Evolutionary conservation across 2,888 invertebrate species (phyloP).

Genomic region (Mellilla xanthometata): DNA sequence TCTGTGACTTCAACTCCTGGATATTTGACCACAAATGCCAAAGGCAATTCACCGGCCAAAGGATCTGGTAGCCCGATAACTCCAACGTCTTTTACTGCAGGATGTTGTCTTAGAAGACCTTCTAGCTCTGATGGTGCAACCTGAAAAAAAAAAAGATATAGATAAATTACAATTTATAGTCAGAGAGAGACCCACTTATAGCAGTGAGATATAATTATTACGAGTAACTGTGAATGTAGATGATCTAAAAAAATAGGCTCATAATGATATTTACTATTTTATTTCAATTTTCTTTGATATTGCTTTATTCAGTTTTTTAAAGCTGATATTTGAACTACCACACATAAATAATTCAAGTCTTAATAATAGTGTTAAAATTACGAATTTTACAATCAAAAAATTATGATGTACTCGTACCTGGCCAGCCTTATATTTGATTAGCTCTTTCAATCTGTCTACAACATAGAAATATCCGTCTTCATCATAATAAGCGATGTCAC

Average conservation of each 20-base stretch:
- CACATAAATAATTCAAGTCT: too few relatives aligned
- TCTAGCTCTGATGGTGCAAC: constrained; percentile 66
- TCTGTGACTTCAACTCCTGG: constrained; percentile 42
- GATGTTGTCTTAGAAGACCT: constrained; percentile 53
- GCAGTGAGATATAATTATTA: too few relatives aligned
- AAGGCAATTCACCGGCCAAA: constrained; percentile 58
- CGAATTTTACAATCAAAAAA: too few relatives aligned
- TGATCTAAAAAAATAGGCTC: too few relatives aligned
- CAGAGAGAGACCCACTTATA: too few relatives aligned
- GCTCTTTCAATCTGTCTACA: constrained; percentile 63
- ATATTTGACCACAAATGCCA: constrained; percentile 58
- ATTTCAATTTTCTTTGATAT: too few relatives aligned
- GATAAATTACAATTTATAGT: too few relatives aligned
- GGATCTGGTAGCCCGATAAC: constrained; percentile 56
- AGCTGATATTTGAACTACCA: too few relatives aligned
- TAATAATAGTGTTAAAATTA: too few relatives aligned
- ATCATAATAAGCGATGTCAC: constrained; percentile 64
- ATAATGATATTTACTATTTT: too few relatives aligned
- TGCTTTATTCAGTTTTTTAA: too few relatives aligned
- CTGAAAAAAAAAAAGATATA: constrained; percentile 31
- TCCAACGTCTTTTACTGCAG: constrained; percentile 57
- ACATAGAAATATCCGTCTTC: constrained; percentile 59
- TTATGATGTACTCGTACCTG: constrained; percentile 45
- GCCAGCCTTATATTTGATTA: constrained; percentile 65
- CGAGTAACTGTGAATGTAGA: too few relatives aligned